Evolutionary conservation across 2,113 vertebrate genomes (phyloP).

Genomic region (Amphilophus citrinellus): DNA sequence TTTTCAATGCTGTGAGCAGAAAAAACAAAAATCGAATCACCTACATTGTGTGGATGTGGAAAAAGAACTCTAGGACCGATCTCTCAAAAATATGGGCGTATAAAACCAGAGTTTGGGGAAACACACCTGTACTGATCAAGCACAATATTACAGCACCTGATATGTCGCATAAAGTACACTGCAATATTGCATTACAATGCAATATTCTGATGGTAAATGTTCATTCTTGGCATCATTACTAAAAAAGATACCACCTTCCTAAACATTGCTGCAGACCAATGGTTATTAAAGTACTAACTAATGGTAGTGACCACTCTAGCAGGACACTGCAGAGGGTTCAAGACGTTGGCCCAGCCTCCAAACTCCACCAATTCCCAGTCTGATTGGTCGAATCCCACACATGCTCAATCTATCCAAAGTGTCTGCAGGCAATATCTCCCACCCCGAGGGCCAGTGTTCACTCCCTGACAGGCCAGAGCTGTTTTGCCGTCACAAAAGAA

Average conservation of each 20-base stretch:
- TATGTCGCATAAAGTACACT: too few relatives aligned
- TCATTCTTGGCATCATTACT: not conserved
- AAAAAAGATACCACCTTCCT: not conserved
- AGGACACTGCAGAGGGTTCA: not conserved
- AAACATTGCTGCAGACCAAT: not conserved
- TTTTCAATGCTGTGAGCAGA: not conserved
- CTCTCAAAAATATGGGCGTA: not conserved
- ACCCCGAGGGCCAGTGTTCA: not conserved
- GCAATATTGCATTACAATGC: not conserved
- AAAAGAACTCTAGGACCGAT: not conserved
- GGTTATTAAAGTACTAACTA: not conserved
- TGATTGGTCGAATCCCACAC: too few relatives aligned
- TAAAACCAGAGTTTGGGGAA: too few relatives aligned
- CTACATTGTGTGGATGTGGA: not conserved
- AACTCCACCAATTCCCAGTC: not conserved
- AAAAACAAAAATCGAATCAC: not conserved
- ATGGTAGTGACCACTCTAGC: rapidly evolving
- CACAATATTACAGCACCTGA: too few relatives aligned
- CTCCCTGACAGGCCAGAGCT: not conserved
- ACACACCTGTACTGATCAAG: not conserved
- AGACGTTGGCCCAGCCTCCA: not conserved
- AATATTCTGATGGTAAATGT: not conserved
- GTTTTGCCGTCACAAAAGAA: not conserved
- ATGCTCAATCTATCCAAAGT: too few relatives aligned
- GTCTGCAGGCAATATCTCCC: not conserved